Evolutionary conservation across 2,888 invertebrate species (phyloP), one percentile per base, ranked within the genome.

Genomic region (Carterocephalus palaemon): DNA sequence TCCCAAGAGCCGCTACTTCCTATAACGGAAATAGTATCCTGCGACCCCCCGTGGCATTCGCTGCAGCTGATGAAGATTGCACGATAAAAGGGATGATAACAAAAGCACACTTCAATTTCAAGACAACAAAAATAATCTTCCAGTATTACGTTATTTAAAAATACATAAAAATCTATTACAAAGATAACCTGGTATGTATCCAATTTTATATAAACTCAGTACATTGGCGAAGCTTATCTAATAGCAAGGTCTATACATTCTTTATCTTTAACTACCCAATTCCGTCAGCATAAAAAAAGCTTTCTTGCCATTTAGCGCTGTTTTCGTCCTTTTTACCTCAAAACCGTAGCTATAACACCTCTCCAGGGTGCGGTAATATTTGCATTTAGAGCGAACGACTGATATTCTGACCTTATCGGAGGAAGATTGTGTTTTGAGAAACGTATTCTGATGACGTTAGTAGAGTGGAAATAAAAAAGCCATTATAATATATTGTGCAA

Each of bases 311-410:
- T 81, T 83, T 79, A 79, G 74, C 76, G 73, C 69, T 76, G 75
- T 77, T 80, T 79, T 78, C 78, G 76, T 81, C 78, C 78, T 79
- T 78, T 75, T 75, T 78, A 75, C 78, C 78, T 76, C 77, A 76
- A 80, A 80, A 79, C 77, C 76, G 73, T 72, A 66, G 76, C 76
- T 70, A 74, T 82, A 82, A 81, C 77, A 78, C 81, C 81, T 78
- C 85, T 81, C 84, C 54, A 50, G 83, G 81, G 84, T 69, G 73
- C 82, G 73, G 78, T 84, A 70, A 76, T 81, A 85, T 84, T 85
- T 83, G 84, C 85, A 85, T 85, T 84, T 85, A 85, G 81, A 85
- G 75, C 81, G 84, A 83, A 78, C 79, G 77, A 76, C 75, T 80
- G 81, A 80, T 82, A 81, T 80, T 75, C 71, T 75, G 80, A 81